Base-by-base conservation (phyloP, 2,113 vertebrate genomes). In the Hystrix brachyura region DNA sequence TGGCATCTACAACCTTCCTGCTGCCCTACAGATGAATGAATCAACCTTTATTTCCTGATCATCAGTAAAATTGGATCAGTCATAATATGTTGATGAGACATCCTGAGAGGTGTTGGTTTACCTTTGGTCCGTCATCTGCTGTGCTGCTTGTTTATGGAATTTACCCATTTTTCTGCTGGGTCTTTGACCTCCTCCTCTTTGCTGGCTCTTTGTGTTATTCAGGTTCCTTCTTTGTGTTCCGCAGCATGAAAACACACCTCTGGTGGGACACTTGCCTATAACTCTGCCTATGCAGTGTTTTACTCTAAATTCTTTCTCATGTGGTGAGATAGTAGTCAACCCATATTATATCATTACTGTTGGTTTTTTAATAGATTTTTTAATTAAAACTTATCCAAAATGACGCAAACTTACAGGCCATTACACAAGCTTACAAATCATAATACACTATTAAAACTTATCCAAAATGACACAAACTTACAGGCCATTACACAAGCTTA, bases 171-270 rank as follows among this genome's bases (percentile, higher is more conserved):
- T 46, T 32, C 48, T 23, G 55, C n/a, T n/a, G 2, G 2, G 18
- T 32, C 27, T 57, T 59, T n/a, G 27, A 7, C 29, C 15, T 38
- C 5, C 27, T 23, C 80, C n/a, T n/a, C 64, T 18, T 57, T 4
- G 15, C 19, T 29, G 46, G 57, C 6, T 1, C 21, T 87, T 57
- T 1, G 27, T 29, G 11, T 9, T 4, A 4, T 57, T 19, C 43
- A 34, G 43, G n/a, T 2, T 6, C 12, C 34, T 53, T 62, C 53
- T 13, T 12, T 17, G 7, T 48, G 29, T 12, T 19, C 14, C 5
- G 3, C 11, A 15, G 2, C 29, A 1, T 2, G 0, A 10, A 72
- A 27, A 17, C 1, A 3, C 25, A 18, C 72, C 32, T 32, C 67
- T 64, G 34, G 27, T 2, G 79, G 2, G 12, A 64, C 34, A 2